Percentiles rank a stretch among this genome's conserved stretches.
Evolutionary conservation across 2,113 vertebrate genomes (phyloP).

Genomic region (Athene noctua): DNA sequence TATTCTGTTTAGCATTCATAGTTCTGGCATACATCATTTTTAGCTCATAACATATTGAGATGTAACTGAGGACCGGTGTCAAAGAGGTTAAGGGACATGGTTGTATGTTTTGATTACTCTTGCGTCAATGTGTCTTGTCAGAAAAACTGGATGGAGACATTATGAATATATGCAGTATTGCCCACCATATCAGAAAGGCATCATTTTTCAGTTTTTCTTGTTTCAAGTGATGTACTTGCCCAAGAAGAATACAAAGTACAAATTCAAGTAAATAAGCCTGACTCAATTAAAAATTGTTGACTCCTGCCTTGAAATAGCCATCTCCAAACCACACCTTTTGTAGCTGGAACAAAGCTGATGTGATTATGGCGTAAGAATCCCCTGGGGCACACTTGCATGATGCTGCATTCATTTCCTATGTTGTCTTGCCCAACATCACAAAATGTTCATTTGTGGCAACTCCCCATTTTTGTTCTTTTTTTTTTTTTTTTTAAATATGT

Average conservation of each 20-base stretch:
- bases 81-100: background rate
- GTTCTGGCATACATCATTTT: background rate
- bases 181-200: background rate
- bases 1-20: background rate
- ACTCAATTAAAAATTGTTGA: background rate
- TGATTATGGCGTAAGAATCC: background rate
- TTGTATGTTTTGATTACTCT: constrained; percentile 2
- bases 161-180: background rate
- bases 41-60: background rate
- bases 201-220: background rate
- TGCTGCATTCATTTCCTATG: background rate
- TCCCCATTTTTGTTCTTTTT: background rate
- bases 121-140: background rate
- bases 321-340: background rate
- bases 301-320: background rate
- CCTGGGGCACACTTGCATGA: background rate
- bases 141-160: background rate
- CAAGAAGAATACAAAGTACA: background rate
- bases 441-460: background rate
- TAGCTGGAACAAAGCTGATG: background rate
- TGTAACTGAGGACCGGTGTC: background rate
- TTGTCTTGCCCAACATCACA: background rate
- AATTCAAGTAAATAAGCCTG: background rate
- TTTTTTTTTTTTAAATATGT: background rate
- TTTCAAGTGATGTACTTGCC: background rate